A percentile compares a stretch with the other conserved stretches of the same genome.
phyloP scores from a whole-genome alignment of 30 jellyfish, hydroid and myxozoan genomes.

The Turritopsis rubra region DNA sequence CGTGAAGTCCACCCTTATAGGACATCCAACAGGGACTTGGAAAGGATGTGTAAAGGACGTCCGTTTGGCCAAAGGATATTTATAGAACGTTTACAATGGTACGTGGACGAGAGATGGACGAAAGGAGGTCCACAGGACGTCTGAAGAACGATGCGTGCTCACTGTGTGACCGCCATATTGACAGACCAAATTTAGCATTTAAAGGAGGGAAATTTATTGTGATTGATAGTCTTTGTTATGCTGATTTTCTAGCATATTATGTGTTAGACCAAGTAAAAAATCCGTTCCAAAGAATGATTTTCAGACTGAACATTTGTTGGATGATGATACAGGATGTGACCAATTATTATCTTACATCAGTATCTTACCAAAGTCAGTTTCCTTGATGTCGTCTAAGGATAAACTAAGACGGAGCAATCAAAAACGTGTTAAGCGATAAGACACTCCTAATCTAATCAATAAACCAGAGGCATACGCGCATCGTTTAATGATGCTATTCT shows the following conservation, averaged over 20 bases:
- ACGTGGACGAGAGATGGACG: too few species aligned
- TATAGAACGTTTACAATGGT: too few species aligned
- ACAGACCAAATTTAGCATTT: constrained; percentile 21
- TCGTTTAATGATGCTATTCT: too few species aligned
- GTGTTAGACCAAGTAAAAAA: constrained; percentile 15
- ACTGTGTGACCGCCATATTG: constrained; percentile 28
- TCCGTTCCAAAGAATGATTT: background rate
- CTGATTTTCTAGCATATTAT: constrained; percentile 14
- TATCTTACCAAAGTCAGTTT: constrained; percentile 3
- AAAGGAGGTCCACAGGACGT: too few species aligned
- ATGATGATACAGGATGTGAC: background rate
- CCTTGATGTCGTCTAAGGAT: too few species aligned
- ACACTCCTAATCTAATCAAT: background rate
- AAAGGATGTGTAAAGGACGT: too few species aligned
- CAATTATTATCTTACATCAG: too few species aligned
- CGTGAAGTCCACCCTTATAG: too few species aligned
- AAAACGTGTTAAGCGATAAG: background rate
- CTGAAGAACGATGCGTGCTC: too few species aligned
- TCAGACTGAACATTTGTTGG: background rate
- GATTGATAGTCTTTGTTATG: constrained; percentile 6
- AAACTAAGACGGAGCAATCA: constrained; percentile 5
- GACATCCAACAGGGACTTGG: too few species aligned
- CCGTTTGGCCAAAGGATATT: too few species aligned
- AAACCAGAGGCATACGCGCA: too few species aligned
- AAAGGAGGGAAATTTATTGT: constrained; percentile 12